Evolutionary conservation across 1,140 invertebrate genomes (phyloP).

Genomic region (Sycophila sp.): DNA sequence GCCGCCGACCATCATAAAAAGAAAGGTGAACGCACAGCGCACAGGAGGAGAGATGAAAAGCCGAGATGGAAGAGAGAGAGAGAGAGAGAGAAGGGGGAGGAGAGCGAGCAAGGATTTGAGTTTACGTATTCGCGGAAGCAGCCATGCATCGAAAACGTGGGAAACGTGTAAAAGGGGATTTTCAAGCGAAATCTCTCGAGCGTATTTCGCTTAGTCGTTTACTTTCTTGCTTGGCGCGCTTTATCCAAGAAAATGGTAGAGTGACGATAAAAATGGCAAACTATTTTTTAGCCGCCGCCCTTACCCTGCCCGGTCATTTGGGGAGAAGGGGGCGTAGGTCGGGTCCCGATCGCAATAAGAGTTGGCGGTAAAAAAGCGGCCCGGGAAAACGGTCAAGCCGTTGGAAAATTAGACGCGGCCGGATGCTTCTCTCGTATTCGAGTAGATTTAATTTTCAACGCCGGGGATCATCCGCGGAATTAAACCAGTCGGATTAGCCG

Average conservation of each 20-base stretch:
- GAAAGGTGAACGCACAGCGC: not conserved
- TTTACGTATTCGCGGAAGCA: conserved; percentile 38
- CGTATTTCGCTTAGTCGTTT: conserved; percentile 43
- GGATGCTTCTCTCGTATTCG: too few relatives aligned
- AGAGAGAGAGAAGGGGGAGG: conserved; percentile 23
- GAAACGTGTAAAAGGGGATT: conserved; percentile 44
- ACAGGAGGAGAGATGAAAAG: conserved; percentile 12
- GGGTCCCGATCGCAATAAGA: too few relatives aligned
- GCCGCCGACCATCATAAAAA: conserved; percentile 4
- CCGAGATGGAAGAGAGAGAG: not conserved
- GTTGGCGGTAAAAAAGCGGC: too few relatives aligned
- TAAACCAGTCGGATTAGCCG: too few relatives aligned
- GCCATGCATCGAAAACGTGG: conserved; percentile 46
- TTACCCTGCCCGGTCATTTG: not conserved
- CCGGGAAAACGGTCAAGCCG: too few relatives aligned
- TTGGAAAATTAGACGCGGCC: too few relatives aligned
- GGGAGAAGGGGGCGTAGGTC: too few relatives aligned
- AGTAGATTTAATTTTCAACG: too few relatives aligned
- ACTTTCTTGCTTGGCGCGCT: conserved; percentile 32
- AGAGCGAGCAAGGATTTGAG: conserved; percentile 37
- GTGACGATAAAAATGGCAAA: conserved; percentile 29
- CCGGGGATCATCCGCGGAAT: too few relatives aligned
- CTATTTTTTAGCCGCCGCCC: conserved; percentile 2
- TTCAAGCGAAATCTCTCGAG: conserved; percentile 44
- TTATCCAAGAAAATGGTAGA: conserved; percentile 28